Conservation (phyloP, 2,797 vertebrate genomes). For the Sebastes matsubarae region DNA sequence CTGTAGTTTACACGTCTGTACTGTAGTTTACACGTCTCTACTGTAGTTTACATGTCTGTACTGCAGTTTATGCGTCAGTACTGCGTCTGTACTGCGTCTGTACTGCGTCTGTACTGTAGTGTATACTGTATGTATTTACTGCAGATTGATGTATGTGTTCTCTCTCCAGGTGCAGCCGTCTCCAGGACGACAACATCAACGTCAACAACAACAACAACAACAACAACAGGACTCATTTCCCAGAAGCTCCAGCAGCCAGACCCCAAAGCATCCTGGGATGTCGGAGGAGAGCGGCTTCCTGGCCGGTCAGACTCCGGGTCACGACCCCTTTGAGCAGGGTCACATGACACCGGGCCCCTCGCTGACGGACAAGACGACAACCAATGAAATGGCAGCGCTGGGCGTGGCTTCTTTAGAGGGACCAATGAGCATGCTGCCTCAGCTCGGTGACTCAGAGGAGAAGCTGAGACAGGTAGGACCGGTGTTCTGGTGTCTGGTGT, state of each 20-base stretch:
- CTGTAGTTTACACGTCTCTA: too few relatives aligned
- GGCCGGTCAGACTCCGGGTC: conserved; percentile 66
- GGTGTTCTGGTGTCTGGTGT: not conserved
- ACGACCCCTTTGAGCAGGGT: conserved; percentile 86
- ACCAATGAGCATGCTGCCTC: conserved; percentile 79
- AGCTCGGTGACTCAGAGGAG: conserved; percentile 89
- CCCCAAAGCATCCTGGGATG: conserved; percentile 82
- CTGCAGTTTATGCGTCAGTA: too few relatives aligned
- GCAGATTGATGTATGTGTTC: not conserved
- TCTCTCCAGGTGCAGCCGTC: conserved; percentile 59
- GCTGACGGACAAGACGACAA: conserved; percentile 56
- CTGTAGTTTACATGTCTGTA: too few relatives aligned
- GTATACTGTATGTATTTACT: not conserved
- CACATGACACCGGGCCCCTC: conserved; percentile 82
- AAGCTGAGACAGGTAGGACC: conserved; percentile 91
- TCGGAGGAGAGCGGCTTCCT: conserved; percentile 71
- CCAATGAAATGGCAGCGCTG: conserved; percentile 47
- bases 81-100: too few relatives aligned
- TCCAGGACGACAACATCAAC: conserved; percentile 71
- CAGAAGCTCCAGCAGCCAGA: conserved; percentile 82
- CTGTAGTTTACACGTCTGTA: too few relatives aligned
- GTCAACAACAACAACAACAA: not conserved
- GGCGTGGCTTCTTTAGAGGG: conserved; percentile 74
- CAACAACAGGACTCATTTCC: conserved; percentile 82
- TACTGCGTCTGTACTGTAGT: not conserved